Percentiles rank a stretch among this genome's conserved stretches.
Conservation (phyloP, 2,797 vertebrate genomes). For the Tadarida brasiliensis region DNA sequence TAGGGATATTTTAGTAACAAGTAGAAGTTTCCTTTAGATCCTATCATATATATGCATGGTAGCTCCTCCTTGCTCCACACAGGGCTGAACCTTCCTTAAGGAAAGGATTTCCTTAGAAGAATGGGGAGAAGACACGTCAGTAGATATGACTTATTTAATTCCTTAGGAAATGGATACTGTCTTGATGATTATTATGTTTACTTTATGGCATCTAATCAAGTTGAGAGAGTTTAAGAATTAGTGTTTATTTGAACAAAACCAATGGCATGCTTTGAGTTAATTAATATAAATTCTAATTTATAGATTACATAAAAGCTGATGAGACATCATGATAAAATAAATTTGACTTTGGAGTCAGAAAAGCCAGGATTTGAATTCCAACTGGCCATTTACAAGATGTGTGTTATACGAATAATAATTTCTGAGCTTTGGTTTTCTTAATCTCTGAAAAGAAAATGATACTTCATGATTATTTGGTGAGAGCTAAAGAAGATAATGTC, state of each 20-base stretch:
- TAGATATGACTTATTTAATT: constrained; percentile 50
- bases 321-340: neutral
- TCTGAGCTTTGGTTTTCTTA: neutral
- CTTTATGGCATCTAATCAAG: constrained; percentile 65
- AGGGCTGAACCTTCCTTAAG: neutral
- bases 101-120: constrained; percentile 27
- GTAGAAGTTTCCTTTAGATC: constrained; percentile 13
- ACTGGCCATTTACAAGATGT: neutral
- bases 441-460: neutral
- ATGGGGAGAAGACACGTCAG: neutral
- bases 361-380: constrained; percentile 15
- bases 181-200: constrained; percentile 25
- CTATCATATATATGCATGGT: neutral
- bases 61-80: neutral
- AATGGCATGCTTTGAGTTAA: neutral
- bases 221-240: constrained; percentile 63
- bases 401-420: neutral
- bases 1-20: neutral
- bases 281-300: neutral
- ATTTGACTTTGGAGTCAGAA: constrained; percentile 30
- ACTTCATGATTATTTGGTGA: neutral
- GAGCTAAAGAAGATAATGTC: constrained; percentile 18
- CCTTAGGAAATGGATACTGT: constrained; percentile 7
- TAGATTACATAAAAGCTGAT: constrained; percentile 16
- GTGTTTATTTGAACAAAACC: constrained; percentile 43